Evolutionary conservation across 1,140 invertebrate genomes (phyloP), one percentile per base, ranked within the genome.

Genomic region (Trinorchestia longiramus): DNA sequence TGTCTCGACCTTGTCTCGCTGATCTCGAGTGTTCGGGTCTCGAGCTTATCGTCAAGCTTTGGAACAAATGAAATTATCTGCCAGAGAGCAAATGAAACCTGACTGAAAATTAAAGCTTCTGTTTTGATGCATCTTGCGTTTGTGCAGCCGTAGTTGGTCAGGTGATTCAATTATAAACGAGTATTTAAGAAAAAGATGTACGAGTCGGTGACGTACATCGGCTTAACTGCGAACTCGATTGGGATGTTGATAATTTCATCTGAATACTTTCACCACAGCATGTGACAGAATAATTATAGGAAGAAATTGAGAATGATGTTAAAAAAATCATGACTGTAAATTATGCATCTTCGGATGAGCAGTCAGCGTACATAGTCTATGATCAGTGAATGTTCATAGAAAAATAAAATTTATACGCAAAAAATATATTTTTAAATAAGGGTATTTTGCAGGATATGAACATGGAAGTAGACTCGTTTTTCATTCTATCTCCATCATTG

Each of bases 21-120:
- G 36, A 11, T 36, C 15, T 77, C 15, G 62, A 8, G 1, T 77
- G 62, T 11, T 77, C 62, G 15, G 1, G 11, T 15, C 62, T 77
- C 62, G 11, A 19, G 62, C 11, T 15, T 77, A 3, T 77, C 15
- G 62, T 36, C 62, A 77, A 77, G 28, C 15, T 77, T 77, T 77
- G 62, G 62, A 77, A 77, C 62, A 77, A 77, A 77, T 77, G 62
- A 77, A 77, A 77, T 77, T 77, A 77, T 77, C 62, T 77, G 62
- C 15, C 28, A 23, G 28, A 77, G 11, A 28, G 3, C 62, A 36
- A 15, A 28, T 15, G 28, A 15, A 77, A 28, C 62, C 36, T 77
- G 28, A 77, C 28, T 77, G 62, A 77, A 77, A 77, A 77, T 77
- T 77, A 36, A 77, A 77, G 3, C 62, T 77, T 77, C 62, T 77